Evolutionary conservation across 1,140 invertebrate genomes (phyloP).

Genomic region (Achroia grisella): DNA sequence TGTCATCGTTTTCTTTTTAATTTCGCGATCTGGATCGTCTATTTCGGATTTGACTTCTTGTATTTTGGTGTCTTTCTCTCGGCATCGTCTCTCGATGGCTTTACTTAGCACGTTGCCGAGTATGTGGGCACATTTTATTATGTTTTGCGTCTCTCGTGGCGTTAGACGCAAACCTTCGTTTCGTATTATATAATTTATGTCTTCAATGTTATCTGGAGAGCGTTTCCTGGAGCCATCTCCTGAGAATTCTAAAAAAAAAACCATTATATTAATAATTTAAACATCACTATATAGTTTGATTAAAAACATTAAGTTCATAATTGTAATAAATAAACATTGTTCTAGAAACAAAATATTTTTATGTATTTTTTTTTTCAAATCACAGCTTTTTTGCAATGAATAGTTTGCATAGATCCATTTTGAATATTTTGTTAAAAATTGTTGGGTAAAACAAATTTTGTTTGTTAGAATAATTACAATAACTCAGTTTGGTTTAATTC

Average conservation of each 20-base stretch:
- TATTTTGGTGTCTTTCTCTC: conserved; percentile 28
- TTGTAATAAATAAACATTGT: no score
- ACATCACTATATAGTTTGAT: no score
- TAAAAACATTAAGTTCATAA: no score
- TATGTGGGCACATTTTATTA: conserved; percentile 61
- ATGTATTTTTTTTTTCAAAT: no score
- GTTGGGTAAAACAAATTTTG: no score
- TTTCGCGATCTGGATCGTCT: conserved; percentile 22
- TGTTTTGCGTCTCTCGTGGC: conserved; percentile 52
- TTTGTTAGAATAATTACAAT: no score
- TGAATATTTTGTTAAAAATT: no score
- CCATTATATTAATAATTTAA: no score
- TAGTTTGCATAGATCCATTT: no score
- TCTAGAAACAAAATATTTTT: no score
- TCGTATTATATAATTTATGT: conserved; percentile 47
- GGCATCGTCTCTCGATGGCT: conserved; percentile 48
- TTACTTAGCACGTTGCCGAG: conserved; percentile 47
- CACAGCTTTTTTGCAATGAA: no score
- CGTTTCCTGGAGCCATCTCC: conserved; percentile 35
- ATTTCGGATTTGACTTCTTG: conserved; percentile 15
- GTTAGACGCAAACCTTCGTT: conserved; percentile 51
- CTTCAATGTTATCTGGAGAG: conserved; percentile 42
- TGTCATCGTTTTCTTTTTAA: conserved; percentile 44
- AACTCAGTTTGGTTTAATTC: no score
- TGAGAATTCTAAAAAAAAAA: conserved; percentile 41